A percentile compares a stretch with the other conserved stretches of the same genome.
Evolutionary conservation across 2,113 vertebrate species (phyloP).

Genomic region (Passer montanus): DNA sequence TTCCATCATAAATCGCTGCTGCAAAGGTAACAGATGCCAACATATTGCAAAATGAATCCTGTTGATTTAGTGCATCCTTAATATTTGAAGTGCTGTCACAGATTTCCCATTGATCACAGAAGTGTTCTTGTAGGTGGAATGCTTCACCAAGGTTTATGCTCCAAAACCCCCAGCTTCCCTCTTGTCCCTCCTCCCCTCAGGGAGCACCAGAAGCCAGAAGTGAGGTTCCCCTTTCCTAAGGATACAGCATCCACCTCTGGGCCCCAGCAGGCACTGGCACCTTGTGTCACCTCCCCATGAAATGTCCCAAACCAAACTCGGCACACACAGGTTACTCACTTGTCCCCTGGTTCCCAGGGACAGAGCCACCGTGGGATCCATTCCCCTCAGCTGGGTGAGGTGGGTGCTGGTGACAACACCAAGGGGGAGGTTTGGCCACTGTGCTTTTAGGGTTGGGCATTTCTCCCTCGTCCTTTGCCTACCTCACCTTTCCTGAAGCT

Average conservation of each 20-base stretch:
- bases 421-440: rapidly evolving
- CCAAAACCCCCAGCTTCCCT: rapidly evolving
- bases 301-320: rapidly evolving
- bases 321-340: rapidly evolving
- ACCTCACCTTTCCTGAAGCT: neutral
- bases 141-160: rapidly evolving
- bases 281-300: rapidly evolving
- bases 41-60: neutral
- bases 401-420: rapidly evolving
- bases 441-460: rapidly evolving
- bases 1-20: neutral
- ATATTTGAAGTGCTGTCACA: neutral
- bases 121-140: rapidly evolving
- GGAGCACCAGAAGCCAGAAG: neutral
- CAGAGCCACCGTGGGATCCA: rapidly evolving
- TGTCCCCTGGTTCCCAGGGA: rapidly evolving
- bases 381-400: rapidly evolving
- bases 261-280: neutral
- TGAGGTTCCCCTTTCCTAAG: rapidly evolving
- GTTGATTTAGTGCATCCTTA: neutral
- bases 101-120: rapidly evolving
- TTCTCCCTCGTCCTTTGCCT: rapidly evolving
- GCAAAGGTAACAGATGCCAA: neutral
- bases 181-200: rapidly evolving
- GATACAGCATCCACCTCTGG: rapidly evolving